These are phyloP conservation scores for Belonocnema kinseyi DNA, from an alignment of 1,140 invertebrate genomes.

Conservation along the genomic window DNA sequence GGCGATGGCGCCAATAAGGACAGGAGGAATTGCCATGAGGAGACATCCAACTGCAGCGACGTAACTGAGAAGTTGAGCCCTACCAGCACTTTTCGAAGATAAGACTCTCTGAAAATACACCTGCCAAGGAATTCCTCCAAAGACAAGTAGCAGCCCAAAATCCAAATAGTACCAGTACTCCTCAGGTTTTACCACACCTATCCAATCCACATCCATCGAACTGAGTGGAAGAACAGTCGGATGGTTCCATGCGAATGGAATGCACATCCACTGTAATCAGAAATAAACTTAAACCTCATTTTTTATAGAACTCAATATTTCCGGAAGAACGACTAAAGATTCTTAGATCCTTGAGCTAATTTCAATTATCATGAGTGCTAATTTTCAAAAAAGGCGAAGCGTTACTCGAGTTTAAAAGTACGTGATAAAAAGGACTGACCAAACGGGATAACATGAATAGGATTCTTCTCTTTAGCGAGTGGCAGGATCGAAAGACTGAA, in stretches of 20 bases:
- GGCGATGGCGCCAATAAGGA: conserved; percentile 96
- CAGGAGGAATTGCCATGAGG: conserved; percentile 96
- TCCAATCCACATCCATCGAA: conserved; percentile 92
- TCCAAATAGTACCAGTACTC: conserved; percentile 93
- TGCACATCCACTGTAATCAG: conserved; percentile 90
- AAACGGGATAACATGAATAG: background rate
- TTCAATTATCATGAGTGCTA: background rate
- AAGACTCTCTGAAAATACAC: conserved; percentile 98
- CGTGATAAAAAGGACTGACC: background rate
- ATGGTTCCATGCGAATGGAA: conserved; percentile 95
- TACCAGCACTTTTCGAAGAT: conserved; percentile 93
- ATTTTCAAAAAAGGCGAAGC: background rate
- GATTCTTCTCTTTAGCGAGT: background rate
- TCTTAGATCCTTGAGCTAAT: background rate
- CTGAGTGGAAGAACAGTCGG: conserved; percentile 87
- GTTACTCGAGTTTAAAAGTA: background rate
- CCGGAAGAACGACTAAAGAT: background rate
- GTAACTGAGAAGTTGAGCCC: conserved; percentile 96
- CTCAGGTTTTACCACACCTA: conserved; percentile 84
- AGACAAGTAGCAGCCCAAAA: conserved; percentile 92
- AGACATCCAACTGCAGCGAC: conserved; percentile 96
- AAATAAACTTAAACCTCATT: background rate
- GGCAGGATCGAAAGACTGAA: conserved; percentile 5
- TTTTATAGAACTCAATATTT: background rate
- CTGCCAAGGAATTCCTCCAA: conserved; percentile 99